Percentiles rank a stretch among this genome's conserved stretches.
These are phyloP conservation scores for Coccyzus lansbergi DNA, from an alignment of 2,797 vertebrate species.

Conservation along the genomic window DNA sequence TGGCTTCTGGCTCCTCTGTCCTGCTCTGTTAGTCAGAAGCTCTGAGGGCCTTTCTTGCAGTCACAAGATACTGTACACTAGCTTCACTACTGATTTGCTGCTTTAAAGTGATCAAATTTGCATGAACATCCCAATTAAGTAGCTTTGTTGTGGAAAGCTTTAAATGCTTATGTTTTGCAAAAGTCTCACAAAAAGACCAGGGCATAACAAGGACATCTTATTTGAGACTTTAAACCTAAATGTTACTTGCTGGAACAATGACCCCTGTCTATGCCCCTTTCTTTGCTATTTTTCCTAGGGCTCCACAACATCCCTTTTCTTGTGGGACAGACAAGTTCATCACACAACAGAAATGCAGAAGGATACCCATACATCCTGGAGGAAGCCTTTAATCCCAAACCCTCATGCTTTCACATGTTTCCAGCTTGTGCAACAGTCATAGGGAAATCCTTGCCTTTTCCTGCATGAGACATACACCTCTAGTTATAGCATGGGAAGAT, in stretches of 20 bases:
- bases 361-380: neutral
- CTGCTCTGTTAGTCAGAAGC: neutral
- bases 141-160: neutral
- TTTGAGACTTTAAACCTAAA: neutral
- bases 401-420: accelerated
- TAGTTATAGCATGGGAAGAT: neutral
- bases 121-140: neutral
- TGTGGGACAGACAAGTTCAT: neutral
- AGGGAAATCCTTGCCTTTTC: neutral
- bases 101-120: neutral
- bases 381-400: neutral
- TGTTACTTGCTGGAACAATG: neutral
- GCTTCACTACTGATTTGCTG: neutral
- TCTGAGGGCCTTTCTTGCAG: neutral
- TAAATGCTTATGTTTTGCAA: neutral
- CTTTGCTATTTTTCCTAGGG: neutral
- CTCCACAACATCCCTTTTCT: neutral
- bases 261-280: accelerated
- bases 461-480: neutral
- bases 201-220: neutral
- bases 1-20: neutral
- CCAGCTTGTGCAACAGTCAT: accelerated
- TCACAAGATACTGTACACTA: neutral
- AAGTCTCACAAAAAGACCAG: neutral
- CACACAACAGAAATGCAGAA: neutral